Evolutionary conservation across 2,797 vertebrate genomes (phyloP).

Genomic region (Pelodytes ibericus): DNA sequence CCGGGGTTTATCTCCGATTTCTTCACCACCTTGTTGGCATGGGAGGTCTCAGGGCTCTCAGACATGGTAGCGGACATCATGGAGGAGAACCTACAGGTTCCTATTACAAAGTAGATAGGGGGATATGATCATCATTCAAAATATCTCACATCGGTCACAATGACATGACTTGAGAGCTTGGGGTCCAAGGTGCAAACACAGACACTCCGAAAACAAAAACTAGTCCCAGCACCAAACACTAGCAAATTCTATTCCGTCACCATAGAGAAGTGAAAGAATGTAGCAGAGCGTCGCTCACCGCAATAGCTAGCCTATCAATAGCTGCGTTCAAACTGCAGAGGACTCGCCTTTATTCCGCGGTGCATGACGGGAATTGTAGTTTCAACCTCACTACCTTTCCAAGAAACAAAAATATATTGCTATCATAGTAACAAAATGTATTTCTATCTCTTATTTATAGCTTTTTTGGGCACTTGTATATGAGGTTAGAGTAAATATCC

Average conservation of each 20-base stretch:
- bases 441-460: no score
- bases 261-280: neutral
- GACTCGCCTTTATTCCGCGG: neutral
- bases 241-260: neutral
- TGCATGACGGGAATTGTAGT: neutral
- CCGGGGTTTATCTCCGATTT: conserved; percentile 11
- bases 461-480: no score
- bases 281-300: neutral
- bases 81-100: no score
- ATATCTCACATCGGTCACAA: no score
- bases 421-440: no score
- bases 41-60: neutral
- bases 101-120: no score
- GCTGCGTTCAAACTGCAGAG: neutral
- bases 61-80: conserved; percentile 6
- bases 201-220: neutral
- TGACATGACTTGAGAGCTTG: no score
- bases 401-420: no score
- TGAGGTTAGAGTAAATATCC: no score
- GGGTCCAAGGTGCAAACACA: neutral
- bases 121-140: no score
- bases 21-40: conserved; percentile 12
- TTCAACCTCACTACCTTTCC: no score
- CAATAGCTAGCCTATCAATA: neutral
- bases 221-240: neutral